A percentile compares a stretch with the other conserved stretches of the same genome.
Conservation (phyloP, 2,797 vertebrate genomes). For the Sebastes umbrosus region DNA sequence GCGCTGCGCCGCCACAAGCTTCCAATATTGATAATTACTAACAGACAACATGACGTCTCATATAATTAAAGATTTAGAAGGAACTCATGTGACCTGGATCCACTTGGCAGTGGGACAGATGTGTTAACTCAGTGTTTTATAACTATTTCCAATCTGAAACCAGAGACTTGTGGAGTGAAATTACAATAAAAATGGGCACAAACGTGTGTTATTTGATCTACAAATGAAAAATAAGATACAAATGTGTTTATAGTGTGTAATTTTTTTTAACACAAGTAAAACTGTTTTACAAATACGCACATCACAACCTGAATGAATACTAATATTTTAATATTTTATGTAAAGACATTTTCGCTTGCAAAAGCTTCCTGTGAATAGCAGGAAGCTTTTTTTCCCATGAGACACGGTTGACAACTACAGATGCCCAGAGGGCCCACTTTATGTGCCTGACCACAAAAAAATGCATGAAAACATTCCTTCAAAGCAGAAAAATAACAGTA, state of each 20-base stretch:
- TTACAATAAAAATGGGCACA: neutral
- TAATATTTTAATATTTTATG: neutral
- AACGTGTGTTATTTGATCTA: neutral
- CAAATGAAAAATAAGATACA: neutral
- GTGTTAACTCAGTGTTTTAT: neutral
- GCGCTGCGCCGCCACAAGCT: neutral
- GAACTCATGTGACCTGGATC: neutral
- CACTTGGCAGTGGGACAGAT: neutral
- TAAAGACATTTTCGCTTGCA: neutral
- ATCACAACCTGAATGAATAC: no score
- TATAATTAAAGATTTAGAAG: neutral
- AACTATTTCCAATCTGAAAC: neutral
- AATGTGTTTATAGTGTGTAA: neutral
- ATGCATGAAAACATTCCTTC: neutral
- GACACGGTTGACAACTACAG: neutral
- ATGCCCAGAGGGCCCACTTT: neutral
- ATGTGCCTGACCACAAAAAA: neutral
- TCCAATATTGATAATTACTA: neutral
- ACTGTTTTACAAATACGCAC: no score
- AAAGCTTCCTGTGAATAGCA: neutral
- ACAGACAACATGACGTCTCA: neutral
- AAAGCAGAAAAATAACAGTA: neutral
- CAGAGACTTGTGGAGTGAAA: neutral
- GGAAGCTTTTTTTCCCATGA: neutral
- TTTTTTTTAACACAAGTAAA: neutral